Percentiles rank a stretch among this genome's conserved stretches.
Conservation (phyloP, 2,797 vertebrate species). For the Catharus ustulatus region DNA sequence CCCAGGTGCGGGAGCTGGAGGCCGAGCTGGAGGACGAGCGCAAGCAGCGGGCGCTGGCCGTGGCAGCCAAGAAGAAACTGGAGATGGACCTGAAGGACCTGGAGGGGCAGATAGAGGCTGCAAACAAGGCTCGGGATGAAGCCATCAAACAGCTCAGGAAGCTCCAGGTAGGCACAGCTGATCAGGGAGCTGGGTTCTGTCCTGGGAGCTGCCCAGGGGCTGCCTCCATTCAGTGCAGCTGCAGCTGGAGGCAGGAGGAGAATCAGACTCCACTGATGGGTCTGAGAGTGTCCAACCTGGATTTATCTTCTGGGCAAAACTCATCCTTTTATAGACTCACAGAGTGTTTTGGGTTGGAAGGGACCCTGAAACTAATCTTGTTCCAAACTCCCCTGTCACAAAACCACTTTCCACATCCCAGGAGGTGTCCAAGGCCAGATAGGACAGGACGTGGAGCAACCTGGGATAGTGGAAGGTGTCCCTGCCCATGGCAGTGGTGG, state of each 20-base stretch:
- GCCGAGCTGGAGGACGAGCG: conserved; percentile 95
- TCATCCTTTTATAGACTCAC: neutral
- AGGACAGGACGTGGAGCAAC: neutral
- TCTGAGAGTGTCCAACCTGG: neutral
- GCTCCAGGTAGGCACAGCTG: conserved; percentile 83
- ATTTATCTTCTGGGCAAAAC: neutral
- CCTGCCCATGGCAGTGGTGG: neutral
- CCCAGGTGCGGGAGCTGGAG: conserved; percentile 96
- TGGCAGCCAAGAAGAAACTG: conserved; percentile 95
- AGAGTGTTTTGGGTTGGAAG: neutral
- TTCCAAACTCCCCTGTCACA: neutral
- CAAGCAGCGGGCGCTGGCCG: conserved; percentile 91
- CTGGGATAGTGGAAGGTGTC: neutral
- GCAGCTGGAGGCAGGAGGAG: neutral
- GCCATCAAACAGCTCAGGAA: conserved; percentile 97
- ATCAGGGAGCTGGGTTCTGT: neutral
- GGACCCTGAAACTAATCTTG: neutral
- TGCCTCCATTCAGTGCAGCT: neutral
- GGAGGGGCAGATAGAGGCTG: conserved; percentile 91
- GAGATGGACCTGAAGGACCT: conserved; percentile 96
- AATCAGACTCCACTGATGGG: rapidly evolving
- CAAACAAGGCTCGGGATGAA: conserved; percentile 97
- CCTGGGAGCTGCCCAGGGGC: neutral
- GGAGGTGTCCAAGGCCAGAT: neutral
- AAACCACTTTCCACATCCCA: neutral